Conservation (phyloP, 2,797 vertebrate species). For the Caiman crocodilus region DNA sequence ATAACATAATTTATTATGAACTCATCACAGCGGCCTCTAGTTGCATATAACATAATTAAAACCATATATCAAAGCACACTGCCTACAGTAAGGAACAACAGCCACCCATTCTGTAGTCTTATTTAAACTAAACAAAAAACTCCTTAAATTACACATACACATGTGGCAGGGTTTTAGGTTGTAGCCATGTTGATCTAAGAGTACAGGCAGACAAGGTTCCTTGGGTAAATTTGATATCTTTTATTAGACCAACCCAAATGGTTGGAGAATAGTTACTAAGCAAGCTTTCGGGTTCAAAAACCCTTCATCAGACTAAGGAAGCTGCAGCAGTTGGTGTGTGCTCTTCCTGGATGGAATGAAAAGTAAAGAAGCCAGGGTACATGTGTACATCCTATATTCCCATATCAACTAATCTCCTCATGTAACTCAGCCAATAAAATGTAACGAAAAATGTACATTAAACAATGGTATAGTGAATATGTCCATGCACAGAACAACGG, state of each 20-base stretch:
- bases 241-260: no score
- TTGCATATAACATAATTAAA: slow-evolving; percentile 31
- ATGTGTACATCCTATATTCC: neutral
- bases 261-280: no score
- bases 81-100: neutral
- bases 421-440: neutral
- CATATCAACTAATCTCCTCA: neutral
- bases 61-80: neutral
- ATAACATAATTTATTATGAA: neutral
- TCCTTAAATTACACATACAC: neutral
- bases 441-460: neutral
- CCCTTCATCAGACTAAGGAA: no score
- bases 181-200: no score
- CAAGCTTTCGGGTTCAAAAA: no score
- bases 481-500: neutral
- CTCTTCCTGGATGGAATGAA: no score
- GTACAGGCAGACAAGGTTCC: no score
- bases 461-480: neutral
- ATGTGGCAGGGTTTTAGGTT: no score
- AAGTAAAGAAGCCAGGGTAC: no score
- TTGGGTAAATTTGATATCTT: no score
- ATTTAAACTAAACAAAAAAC: neutral
- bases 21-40: neutral
- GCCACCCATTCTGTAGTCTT: neutral
- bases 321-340: no score